Evolutionary conservation across 2,113 vertebrate genomes (phyloP).

Genomic region (Noctilio leporinus): DNA sequence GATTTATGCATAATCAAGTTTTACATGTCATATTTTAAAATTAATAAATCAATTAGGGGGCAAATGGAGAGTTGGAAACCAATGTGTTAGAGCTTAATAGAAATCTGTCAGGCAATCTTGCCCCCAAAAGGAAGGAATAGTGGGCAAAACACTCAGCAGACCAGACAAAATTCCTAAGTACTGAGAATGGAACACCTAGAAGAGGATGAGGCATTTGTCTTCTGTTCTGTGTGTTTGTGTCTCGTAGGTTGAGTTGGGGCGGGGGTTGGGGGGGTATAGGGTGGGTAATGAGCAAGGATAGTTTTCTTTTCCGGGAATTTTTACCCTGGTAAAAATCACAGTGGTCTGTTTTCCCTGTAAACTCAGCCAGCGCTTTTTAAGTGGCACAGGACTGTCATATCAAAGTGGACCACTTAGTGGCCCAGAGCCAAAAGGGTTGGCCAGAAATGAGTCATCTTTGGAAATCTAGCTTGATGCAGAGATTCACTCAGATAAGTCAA

Average conservation of each 20-base stretch:
- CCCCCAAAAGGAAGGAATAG: neutral
- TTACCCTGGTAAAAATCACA: neutral
- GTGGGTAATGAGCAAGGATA: too few species aligned
- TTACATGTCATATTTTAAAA: constrained; percentile 3
- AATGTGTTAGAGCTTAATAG: neutral
- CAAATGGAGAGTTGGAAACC: neutral
- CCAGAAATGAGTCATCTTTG: constrained; percentile 39
- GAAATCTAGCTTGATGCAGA: neutral
- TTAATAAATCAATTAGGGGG: neutral
- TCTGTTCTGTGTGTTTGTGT: neutral
- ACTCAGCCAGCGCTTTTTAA: neutral
- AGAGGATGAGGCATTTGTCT: neutral
- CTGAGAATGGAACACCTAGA: neutral
- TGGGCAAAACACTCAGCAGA: neutral
- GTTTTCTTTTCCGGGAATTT: constrained; percentile 12
- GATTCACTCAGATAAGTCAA: neutral
- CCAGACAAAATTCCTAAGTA: neutral
- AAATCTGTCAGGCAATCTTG: neutral
- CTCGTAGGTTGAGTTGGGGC: too few species aligned
- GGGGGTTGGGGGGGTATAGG: accelerated
- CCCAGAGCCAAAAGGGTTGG: neutral
- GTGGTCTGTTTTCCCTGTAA: neutral
- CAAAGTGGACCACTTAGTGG: neutral
- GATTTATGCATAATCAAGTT: neutral
- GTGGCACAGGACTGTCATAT: neutral